These are phyloP conservation scores for Xiphophorus birchmanni DNA, from an alignment of 2,797 vertebrate species.

Conservation along the genomic window DNA sequence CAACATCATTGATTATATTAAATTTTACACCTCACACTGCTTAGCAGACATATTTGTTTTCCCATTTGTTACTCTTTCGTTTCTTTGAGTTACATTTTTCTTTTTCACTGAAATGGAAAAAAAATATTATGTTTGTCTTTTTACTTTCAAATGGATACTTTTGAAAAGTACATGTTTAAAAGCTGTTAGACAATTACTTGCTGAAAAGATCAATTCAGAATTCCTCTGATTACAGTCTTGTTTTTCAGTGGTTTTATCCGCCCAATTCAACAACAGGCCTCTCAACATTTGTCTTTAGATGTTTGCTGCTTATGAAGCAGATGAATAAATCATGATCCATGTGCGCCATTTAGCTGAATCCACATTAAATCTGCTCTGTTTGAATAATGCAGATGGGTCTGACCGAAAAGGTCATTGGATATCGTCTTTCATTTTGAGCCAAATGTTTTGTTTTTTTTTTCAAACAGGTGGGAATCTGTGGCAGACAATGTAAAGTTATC, in stretches of 20 bases:
- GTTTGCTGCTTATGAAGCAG: constrained; percentile 55
- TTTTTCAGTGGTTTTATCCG: constrained; percentile 37
- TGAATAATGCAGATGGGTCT: constrained; percentile 80
- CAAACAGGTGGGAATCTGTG: constrained; percentile 62
- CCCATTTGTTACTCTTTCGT: neutral
- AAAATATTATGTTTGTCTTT: neutral
- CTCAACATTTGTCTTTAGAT: constrained; percentile 58
- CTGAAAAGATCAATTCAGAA: constrained; percentile 34
- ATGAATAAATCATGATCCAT: constrained; percentile 78
- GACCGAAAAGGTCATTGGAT: constrained; percentile 76
- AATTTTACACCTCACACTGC: neutral
- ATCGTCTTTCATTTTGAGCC: constrained; percentile 79
- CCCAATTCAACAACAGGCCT: constrained; percentile 40
- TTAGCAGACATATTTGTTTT: neutral
- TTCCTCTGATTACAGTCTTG: constrained; percentile 21
- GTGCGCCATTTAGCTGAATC: constrained; percentile 73
- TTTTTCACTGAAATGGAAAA: neutral
- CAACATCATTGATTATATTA: neutral
- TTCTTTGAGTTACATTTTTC: neutral
- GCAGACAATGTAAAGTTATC: constrained; percentile 66
- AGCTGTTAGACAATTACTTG: neutral
- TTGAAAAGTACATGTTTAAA: neutral
- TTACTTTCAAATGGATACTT: neutral
- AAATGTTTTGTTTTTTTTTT: constrained; percentile 65
- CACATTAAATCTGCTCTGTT: constrained; percentile 68